A percentile compares a stretch with the other conserved stretches of the same genome.
phyloP scores from a whole-genome alignment of 2,797 vertebrate species.

The Gymnoscopelus microlampas region DNA sequence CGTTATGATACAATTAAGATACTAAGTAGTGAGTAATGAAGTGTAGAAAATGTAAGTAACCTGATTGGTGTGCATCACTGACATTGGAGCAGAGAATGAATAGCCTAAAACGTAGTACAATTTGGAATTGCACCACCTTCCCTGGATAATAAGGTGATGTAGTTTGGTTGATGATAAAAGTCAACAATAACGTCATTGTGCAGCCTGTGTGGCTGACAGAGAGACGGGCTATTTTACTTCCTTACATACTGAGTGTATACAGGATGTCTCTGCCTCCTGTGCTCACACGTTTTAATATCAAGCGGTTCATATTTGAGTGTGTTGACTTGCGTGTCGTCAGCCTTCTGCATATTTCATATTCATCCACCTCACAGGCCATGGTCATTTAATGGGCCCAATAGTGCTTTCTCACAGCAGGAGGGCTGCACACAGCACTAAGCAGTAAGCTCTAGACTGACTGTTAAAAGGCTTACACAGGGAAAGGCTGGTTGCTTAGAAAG shows the following conservation, averaged over 20 bases:
- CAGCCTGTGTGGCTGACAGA: background rate
- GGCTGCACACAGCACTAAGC: constrained; percentile 1
- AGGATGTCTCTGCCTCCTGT: no score
- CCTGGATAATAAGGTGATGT: background rate
- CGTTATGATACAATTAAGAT: no score
- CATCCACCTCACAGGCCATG: constrained; percentile 28
- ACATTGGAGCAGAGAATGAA: no score
- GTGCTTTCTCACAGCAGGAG: constrained; percentile 30
- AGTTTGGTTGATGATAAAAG: background rate
- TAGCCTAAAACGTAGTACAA: background rate
- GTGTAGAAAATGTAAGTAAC: no score
- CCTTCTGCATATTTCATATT: constrained; percentile 72
- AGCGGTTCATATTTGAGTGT: background rate
- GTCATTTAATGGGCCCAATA: constrained; percentile 43
- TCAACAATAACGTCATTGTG: background rate
- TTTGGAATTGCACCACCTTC: background rate
- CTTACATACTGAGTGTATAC: no score
- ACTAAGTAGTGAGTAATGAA: no score
- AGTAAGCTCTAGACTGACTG: constrained; percentile 14
- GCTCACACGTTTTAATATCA: background rate
- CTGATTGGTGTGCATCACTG: no score
- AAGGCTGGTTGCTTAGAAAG: background rate
- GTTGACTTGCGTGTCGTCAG: constrained; percentile 27
- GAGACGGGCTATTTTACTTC: no score
- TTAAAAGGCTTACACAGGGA: background rate